These are phyloP conservation scores for Furnarius figulus DNA, from an alignment of 2,113 vertebrate genomes.

Conservation along the genomic window DNA sequence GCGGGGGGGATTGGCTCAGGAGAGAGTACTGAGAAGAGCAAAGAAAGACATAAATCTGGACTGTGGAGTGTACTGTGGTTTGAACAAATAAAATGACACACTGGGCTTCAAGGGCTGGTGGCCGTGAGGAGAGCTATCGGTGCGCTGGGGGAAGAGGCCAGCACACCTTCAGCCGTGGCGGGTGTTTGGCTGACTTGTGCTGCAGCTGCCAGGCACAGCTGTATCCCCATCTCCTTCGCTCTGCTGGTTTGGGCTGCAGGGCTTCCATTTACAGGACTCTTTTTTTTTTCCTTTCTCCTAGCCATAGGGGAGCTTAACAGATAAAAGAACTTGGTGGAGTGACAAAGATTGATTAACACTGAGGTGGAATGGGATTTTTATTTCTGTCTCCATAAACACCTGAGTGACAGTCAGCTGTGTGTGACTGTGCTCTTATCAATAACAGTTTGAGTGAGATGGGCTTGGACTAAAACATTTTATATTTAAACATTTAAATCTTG, in stretches of 20 bases:
- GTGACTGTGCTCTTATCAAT: conserved; percentile 13
- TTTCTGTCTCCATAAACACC: conserved; percentile 22
- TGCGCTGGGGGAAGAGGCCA: background rate
- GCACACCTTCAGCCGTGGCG: rapidly evolving
- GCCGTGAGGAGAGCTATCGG: background rate
- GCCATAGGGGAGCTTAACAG: background rate
- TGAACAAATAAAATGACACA: background rate
- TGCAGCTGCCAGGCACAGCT: background rate
- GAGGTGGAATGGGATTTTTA: conserved; percentile 26
- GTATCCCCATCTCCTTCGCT: background rate
- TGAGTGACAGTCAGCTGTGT: conserved; percentile 30
- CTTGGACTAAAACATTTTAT: background rate
- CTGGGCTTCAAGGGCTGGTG: background rate
- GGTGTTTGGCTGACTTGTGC: background rate
- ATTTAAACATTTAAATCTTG: background rate
- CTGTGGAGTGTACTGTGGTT: background rate
- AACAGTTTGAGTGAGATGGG: background rate
- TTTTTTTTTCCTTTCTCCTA: background rate
- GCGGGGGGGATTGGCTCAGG: background rate
- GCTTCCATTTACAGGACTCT: background rate
- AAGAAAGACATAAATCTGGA: background rate
- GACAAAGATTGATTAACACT: conserved; percentile 49
- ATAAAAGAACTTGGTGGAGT: conserved; percentile 12
- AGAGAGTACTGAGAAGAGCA: background rate
- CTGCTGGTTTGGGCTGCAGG: background rate